phyloP scores from a whole-genome alignment of 2,797 vertebrate genomes.

The Nasua narica region DNA sequence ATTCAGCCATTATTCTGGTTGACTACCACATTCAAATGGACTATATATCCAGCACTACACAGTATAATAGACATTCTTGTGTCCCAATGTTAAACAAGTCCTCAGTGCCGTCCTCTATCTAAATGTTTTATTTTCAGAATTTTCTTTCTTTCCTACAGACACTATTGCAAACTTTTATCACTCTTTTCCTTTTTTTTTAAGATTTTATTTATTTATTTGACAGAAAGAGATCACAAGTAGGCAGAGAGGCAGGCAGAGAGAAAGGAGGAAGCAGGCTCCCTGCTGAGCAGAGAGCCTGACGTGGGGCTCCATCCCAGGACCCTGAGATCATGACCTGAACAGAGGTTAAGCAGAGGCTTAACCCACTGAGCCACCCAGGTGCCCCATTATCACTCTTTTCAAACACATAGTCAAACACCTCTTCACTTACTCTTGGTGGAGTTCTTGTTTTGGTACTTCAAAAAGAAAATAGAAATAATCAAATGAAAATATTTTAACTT shows the following conservation, averaged over 20 bases:
- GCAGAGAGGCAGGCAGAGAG: too few species aligned
- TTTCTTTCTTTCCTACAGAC: not conserved
- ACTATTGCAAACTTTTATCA: not conserved
- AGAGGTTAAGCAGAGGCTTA: too few species aligned
- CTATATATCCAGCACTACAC: not conserved
- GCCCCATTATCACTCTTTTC: not conserved
- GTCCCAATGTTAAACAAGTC: not conserved
- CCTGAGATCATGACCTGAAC: too few species aligned
- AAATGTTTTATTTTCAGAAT: not conserved
- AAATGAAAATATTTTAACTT: not conserved
- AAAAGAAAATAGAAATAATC: not conserved
- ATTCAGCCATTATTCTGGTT: slow-evolving; percentile 30
- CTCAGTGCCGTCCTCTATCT: not conserved
- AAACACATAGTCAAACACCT: not conserved
- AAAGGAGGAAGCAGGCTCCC: too few species aligned
- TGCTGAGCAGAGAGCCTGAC: too few species aligned
- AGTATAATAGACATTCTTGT: not conserved
- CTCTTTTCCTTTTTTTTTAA: not conserved
- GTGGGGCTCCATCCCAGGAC: too few species aligned
- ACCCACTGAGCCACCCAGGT: too few species aligned
- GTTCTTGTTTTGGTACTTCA: not conserved
- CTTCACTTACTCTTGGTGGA: not conserved
- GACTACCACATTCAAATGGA: not conserved
- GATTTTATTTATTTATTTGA: too few species aligned
- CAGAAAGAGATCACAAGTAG: too few species aligned